Evolutionary conservation across 2,888 invertebrate species (phyloP).

Genomic region (Yponomeuta plumbellus): DNA sequence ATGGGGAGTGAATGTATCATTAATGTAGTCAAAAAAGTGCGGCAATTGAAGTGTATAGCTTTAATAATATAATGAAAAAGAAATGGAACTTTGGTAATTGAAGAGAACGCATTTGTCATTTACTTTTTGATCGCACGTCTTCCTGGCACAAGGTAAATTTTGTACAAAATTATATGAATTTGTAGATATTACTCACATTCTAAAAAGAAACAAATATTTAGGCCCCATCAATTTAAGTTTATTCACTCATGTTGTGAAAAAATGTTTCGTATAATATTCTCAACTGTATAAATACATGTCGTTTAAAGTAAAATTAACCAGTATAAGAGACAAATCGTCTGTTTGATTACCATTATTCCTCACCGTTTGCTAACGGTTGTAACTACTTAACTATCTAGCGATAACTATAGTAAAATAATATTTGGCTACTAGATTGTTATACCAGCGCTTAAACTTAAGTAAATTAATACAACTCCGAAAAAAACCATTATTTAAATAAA

Average conservation of each 20-base stretch:
- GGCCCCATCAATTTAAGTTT: too few species aligned
- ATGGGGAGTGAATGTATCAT: constrained; percentile 31
- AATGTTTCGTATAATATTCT: too few species aligned
- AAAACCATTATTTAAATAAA: constrained; percentile 12
- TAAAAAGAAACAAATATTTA: too few species aligned
- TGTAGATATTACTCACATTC: too few species aligned
- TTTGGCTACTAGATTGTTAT: constrained; percentile 5
- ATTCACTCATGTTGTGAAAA: too few species aligned
- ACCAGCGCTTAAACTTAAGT: constrained; percentile 2
- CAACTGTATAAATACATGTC: too few species aligned
- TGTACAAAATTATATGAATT: too few species aligned
- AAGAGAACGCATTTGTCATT: not conserved
- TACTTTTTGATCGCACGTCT: not conserved
- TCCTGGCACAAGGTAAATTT: not conserved
- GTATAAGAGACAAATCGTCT: not conserved
- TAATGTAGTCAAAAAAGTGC: constrained; percentile 21
- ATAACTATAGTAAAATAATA: not conserved
- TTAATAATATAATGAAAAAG: constrained; percentile 6
- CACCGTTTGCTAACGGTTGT: not conserved
- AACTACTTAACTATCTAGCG: not conserved
- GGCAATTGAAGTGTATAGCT: constrained; percentile 23
- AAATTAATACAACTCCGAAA: not conserved
- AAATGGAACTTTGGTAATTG: not conserved
- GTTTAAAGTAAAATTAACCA: too few species aligned
- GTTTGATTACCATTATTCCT: not conserved